Base-by-base conservation (phyloP, 2,888 invertebrate species). In the Anarsia innoxiella region DNA sequence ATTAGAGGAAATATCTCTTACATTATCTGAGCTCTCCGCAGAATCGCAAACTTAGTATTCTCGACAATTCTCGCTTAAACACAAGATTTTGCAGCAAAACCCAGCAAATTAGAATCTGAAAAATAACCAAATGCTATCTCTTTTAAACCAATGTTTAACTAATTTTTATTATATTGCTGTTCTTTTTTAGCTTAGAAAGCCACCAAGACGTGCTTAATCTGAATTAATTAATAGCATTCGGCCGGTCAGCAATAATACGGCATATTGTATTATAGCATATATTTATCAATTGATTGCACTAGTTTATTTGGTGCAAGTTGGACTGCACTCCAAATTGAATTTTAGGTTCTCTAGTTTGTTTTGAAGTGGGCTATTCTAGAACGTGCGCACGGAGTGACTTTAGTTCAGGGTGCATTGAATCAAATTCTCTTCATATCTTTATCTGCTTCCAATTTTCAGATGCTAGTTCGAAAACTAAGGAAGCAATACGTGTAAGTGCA, bases 281-380 rank as follows among this genome's bases (percentile, higher is more conserved):
- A 32, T 45, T 47, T 41, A 31, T 38, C 39, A 47, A 43, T 48
- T 45, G 44, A 40, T 48, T 44, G 42, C 28, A 6, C 19, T 19
- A 3, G 19, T 3, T 3, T 19, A 19, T 3, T 3, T 3, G 6
- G 19, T 3, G 4, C 19, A 19, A 19, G 3, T 19, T 19, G n/a
- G n/a, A n/a, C 19, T 6, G 3, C 6, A 19, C 19, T 5, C 3
- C 6, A 19, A 5, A 6, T 3, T 5, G 6, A 19, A 19, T 19
- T 5, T 19, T 19, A 19, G 6, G 6, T 5, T 3, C 19, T 19
- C 6, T 19, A 6, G 6, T 19, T 6, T 19, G 3, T 6, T 19
- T 19, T 5, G 6, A 19, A 5, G 6, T 19, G 3, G 4, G 19
- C 3, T 19, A 19, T n/a, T n/a, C n/a, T n/a, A n/a, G n/a, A n/a